Conservation (phyloP, 30 jellyfish, hydroid and myxozoan genomes). For the Cassiopea andromeda region DNA sequence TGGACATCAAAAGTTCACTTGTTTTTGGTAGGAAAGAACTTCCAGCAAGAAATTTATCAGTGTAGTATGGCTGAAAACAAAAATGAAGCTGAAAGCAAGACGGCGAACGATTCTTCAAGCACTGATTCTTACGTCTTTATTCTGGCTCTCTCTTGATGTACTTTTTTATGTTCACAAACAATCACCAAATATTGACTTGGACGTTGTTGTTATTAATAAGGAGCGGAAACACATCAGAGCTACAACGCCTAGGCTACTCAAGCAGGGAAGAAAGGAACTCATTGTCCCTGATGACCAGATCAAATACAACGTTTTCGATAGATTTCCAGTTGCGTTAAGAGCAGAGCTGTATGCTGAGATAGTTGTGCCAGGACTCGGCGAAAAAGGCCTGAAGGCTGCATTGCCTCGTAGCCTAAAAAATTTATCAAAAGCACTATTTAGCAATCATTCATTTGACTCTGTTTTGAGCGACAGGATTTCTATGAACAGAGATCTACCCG, state of each 20-base stretch:
- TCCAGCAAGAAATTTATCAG: neutral
- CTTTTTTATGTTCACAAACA: conserved; percentile 71
- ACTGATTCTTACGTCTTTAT: conserved; percentile 76
- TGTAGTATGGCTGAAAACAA: neutral
- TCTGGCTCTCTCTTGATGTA: conserved; percentile 88
- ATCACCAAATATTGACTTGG: conserved; percentile 71
- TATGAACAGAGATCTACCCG: conserved; percentile 79
- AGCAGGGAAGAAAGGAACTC: neutral
- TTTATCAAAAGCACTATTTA: conserved; percentile 68
- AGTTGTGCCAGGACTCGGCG: conserved; percentile 78
- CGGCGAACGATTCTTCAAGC: conserved; percentile 67
- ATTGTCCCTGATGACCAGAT: neutral
- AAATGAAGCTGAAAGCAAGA: conserved; percentile 58
- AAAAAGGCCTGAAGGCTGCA: conserved; percentile 59
- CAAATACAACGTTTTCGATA: conserved; percentile 37
- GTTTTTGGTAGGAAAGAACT: neutral
- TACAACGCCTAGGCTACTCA: neutral
- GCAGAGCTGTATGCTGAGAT: conserved; percentile 69
- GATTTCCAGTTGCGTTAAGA: conserved; percentile 64
- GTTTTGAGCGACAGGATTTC: conserved; percentile 91
- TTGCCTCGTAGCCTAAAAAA: conserved; percentile 61
- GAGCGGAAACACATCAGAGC: neutral
- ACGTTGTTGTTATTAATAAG: conserved; percentile 64
- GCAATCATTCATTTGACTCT: conserved; percentile 93
- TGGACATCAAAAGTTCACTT: conserved; percentile 21